Percentiles rank a stretch among this genome's conserved stretches.
phyloP scores from a whole-genome alignment of 1,140 invertebrate genomes.

The Doryteuthis pealeii region DNA sequence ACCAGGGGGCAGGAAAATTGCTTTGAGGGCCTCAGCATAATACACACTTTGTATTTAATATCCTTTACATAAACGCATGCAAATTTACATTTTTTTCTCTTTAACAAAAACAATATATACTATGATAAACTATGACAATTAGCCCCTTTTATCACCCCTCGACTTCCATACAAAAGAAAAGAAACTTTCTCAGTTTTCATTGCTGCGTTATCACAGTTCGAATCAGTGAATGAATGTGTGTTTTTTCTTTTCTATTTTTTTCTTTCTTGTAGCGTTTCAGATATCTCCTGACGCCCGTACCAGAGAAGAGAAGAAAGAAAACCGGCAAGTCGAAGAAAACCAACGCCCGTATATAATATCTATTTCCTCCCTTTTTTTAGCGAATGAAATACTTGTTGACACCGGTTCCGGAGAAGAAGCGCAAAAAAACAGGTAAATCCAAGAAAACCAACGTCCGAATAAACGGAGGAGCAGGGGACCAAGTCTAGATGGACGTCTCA shows the following conservation, averaged over 20 bases:
- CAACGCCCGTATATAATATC: background rate
- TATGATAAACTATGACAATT: too few relatives aligned
- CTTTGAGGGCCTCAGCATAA: too few relatives aligned
- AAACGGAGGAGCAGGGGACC: background rate
- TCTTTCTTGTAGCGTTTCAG: background rate
- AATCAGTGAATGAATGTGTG: too few relatives aligned
- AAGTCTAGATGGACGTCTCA: background rate
- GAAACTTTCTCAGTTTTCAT: too few relatives aligned
- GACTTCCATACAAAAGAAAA: too few relatives aligned
- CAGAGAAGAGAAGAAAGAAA: background rate
- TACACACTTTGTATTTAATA: too few relatives aligned
- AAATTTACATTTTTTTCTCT: too few relatives aligned
- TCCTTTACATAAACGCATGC: too few relatives aligned
- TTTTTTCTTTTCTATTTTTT: background rate
- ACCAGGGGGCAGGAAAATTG: too few relatives aligned
- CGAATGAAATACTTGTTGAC: background rate
- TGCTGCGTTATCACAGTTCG: too few relatives aligned
- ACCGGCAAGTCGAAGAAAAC: constrained; percentile 3
- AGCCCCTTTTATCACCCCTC: too few relatives aligned
- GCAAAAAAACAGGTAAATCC: constrained; percentile 8
- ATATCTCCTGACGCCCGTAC: background rate
- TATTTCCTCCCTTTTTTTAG: background rate
- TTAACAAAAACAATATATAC: too few relatives aligned
- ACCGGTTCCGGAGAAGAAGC: background rate
- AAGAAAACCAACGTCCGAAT: background rate